phyloP scores from a whole-genome alignment of 2,113 vertebrate species.

The Ardeotis arabs region DNA sequence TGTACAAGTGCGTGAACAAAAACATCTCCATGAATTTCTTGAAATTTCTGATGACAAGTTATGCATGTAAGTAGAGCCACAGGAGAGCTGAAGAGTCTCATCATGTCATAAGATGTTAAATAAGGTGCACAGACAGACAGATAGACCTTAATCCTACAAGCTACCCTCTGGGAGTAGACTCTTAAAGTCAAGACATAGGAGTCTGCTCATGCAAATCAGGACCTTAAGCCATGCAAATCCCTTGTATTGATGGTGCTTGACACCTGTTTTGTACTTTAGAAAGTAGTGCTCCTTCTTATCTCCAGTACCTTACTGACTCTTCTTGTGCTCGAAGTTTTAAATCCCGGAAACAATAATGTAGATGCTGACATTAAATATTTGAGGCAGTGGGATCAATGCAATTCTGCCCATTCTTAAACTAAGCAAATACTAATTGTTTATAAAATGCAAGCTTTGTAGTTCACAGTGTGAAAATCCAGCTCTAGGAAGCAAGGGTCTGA shows the following conservation, averaged over 20 bases:
- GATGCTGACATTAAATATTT: background rate
- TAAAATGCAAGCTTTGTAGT: background rate
- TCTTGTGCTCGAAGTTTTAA: background rate
- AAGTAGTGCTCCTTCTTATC: background rate
- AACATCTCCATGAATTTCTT: background rate
- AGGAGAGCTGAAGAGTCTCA: slow-evolving; percentile 8
- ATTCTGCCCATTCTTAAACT: background rate
- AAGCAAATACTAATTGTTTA: background rate
- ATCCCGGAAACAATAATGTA: background rate
- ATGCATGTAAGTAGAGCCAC: background rate
- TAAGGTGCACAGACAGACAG: slow-evolving; percentile 29
- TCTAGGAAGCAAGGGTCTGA: background rate
- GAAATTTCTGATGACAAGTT: slow-evolving; percentile 39
- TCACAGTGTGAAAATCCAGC: background rate
- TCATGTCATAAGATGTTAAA: slow-evolving; percentile 40
- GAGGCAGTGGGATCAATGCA: background rate
- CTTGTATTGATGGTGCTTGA: background rate
- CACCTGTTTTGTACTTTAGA: slow-evolving; percentile 10
- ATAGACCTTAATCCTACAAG: slow-evolving; percentile 37
- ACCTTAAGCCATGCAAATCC: slow-evolving; percentile 24
- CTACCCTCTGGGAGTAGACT: background rate
- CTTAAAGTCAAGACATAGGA: background rate
- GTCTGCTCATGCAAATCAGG: slow-evolving; percentile 9
- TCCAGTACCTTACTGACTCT: background rate
- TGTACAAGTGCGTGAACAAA: background rate